A percentile compares a stretch with the other conserved stretches of the same genome.
These are phyloP conservation scores for Drosophila obscura DNA, from an alignment of 1,140 invertebrate species.

Conservation along the genomic window DNA sequence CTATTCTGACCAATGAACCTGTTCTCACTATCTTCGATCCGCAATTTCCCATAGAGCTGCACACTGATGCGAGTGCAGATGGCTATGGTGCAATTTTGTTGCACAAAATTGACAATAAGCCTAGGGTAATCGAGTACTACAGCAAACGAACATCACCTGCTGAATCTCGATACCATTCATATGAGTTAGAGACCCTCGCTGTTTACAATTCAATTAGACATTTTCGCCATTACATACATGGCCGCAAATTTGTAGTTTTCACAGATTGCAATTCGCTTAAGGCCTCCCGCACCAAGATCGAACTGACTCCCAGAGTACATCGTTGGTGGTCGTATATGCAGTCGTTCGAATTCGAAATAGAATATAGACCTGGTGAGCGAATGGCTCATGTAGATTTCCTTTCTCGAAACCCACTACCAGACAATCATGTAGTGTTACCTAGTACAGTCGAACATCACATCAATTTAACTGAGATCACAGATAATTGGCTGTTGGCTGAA, in stretches of 20 bases:
- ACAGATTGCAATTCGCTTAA: slow-evolving; percentile 22
- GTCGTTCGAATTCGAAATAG: slow-evolving; percentile 21
- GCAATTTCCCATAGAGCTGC: slow-evolving; percentile 9
- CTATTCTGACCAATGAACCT: not conserved
- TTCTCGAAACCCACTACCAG: slow-evolving; percentile 4
- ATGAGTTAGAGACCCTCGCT: slow-evolving; percentile 16
- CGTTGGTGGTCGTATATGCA: slow-evolving; percentile 29
- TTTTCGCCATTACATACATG: slow-evolving; percentile 30
- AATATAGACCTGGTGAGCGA: slow-evolving; percentile 23
- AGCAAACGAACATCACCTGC: slow-evolving; percentile 21
- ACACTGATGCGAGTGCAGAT: slow-evolving; percentile 12
- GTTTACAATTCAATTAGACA: slow-evolving; percentile 28
- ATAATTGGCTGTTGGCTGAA: no score
- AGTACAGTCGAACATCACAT: no score
- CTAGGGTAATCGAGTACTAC: slow-evolving; percentile 18
- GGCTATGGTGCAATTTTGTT: slow-evolving; percentile 27
- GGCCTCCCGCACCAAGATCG: slow-evolving; percentile 12
- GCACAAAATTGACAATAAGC: slow-evolving; percentile 16
- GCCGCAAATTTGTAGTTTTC: slow-evolving; percentile 16
- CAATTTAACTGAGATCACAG: no score
- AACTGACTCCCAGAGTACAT: slow-evolving; percentile 27
- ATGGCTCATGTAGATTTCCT: slow-evolving; percentile 26
- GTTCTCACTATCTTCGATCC: slow-evolving; percentile 7
- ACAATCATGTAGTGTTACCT: no score
- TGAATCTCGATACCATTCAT: slow-evolving; percentile 31